Percentiles rank a stretch among this genome's conserved stretches.
phyloP scores from a whole-genome alignment of 2,888 invertebrate genomes.

The Pandemis cinnamomeana region DNA sequence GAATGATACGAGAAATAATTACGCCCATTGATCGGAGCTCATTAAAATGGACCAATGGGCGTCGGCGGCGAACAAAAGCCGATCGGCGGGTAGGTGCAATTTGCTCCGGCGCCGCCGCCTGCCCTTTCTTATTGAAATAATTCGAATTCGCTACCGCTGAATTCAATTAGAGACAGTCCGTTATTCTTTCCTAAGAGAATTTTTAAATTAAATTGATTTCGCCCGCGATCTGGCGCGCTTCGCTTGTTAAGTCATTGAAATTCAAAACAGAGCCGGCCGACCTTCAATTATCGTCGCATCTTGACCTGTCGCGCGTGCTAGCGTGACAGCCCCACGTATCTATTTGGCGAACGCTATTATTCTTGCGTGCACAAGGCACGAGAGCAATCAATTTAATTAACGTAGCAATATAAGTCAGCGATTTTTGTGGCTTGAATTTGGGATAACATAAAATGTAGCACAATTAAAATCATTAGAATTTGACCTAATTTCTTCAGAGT shows the following conservation, averaged over 20 bases:
- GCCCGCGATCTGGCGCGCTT: slow-evolving; percentile 3
- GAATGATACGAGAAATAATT: slow-evolving; percentile 82
- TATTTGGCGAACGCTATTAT: slow-evolving; percentile 9
- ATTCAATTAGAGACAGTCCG: slow-evolving; percentile 71
- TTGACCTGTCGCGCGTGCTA: slow-evolving; percentile 9
- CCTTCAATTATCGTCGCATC: slow-evolving; percentile 11
- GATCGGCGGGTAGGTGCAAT: slow-evolving; percentile 69
- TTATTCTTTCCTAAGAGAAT: slow-evolving; percentile 44
- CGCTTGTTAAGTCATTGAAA: slow-evolving; percentile 38
- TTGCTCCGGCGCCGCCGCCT: slow-evolving; percentile 74
- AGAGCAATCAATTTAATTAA: background rate
- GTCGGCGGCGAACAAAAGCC: slow-evolving; percentile 68
- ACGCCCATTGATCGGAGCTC: slow-evolving; percentile 82
- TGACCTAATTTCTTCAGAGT: background rate
- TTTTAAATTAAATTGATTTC: slow-evolving; percentile 39
- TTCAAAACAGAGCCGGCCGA: slow-evolving; percentile 30
- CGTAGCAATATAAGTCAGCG: background rate
- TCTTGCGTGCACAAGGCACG: background rate
- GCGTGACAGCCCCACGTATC: slow-evolving; percentile 1
- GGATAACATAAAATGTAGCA: background rate
- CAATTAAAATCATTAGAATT: too few relatives aligned
- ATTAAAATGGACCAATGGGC: slow-evolving; percentile 79
- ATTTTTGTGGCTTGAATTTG: background rate
- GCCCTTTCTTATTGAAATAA: slow-evolving; percentile 76
- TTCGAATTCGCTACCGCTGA: slow-evolving; percentile 67